These are phyloP conservation scores for Sturnira hondurensis DNA, from an alignment of 2,113 vertebrate genomes.

Conservation along the genomic window DNA sequence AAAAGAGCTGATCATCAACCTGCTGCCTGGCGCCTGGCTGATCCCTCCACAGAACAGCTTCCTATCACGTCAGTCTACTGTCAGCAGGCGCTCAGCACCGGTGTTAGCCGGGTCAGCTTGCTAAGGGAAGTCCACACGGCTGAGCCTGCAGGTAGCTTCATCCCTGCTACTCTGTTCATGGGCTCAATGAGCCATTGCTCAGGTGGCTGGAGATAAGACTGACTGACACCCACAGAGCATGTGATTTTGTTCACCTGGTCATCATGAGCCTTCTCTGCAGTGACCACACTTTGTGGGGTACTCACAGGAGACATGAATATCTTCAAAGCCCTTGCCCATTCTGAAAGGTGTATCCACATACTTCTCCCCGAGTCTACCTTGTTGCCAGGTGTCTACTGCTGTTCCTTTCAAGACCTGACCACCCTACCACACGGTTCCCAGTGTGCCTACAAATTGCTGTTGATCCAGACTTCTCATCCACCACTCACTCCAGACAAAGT, in stretches of 20 bases:
- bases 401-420: not conserved
- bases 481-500: not conserved
- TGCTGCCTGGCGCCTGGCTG: not conserved
- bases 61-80: not conserved
- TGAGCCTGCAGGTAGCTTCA: not conserved
- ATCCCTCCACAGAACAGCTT: not conserved
- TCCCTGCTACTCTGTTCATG: not conserved
- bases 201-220: not conserved
- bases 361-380: not conserved
- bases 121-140: not conserved
- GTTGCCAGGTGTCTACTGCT: not conserved
- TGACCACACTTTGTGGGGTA: not conserved
- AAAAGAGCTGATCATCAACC: not conserved
- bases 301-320: not conserved
- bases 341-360: not conserved
- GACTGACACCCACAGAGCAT: not conserved
- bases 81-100: too few relatives aligned
- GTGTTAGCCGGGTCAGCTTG: not conserved
- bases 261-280: not conserved
- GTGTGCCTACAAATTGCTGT: not conserved
- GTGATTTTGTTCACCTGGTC: not conserved
- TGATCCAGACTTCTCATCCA: not conserved
- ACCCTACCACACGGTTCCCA: not conserved
- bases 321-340: not conserved
- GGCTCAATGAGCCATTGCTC: not conserved